Evolutionary conservation across 2,888 invertebrate species (phyloP).

Genomic region (Drosophila tanythrix): DNA sequence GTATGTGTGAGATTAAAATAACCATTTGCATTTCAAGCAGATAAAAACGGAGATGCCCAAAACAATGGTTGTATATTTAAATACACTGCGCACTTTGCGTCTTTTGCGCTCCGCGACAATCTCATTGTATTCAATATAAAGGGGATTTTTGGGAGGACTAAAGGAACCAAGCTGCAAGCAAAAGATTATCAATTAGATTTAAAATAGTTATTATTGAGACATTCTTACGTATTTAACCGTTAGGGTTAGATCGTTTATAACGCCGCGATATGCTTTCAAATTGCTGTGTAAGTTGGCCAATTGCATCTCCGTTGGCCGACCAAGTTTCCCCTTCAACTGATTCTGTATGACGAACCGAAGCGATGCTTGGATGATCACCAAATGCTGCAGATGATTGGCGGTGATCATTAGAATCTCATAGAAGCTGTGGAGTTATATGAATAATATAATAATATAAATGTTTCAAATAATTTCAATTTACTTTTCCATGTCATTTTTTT

Average conservation of each 20-base stretch:
- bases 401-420: constrained; percentile 83
- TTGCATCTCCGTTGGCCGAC: constrained; percentile 58
- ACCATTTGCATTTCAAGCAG: constrained; percentile 79
- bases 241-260: constrained; percentile 71
- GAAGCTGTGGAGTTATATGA: constrained; percentile 68
- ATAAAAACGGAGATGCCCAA: constrained; percentile 81
- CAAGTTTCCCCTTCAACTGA: constrained; percentile 58
- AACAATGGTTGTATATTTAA: constrained; percentile 82
- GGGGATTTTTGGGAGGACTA: constrained; percentile 79
- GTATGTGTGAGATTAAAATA: constrained; percentile 63
- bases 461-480: constrained; percentile 19
- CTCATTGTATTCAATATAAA: constrained; percentile 83
- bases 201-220: background rate
- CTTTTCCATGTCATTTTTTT: constrained; percentile 60
- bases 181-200: background rate
- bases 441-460: background rate
- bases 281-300: constrained; percentile 59
- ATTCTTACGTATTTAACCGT: constrained; percentile 82
- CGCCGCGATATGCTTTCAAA: constrained; percentile 71
- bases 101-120: constrained; percentile 76
- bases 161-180: constrained; percentile 78
- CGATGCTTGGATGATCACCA: constrained; percentile 80
- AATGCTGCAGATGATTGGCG: constrained; percentile 83
- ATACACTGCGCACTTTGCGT: constrained; percentile 70
- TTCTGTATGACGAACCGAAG: constrained; percentile 76